Evolutionary conservation across 2,113 vertebrate species (phyloP), one percentile per base, ranked within the genome.

Genomic region (Myxocyprinus asiaticus): DNA sequence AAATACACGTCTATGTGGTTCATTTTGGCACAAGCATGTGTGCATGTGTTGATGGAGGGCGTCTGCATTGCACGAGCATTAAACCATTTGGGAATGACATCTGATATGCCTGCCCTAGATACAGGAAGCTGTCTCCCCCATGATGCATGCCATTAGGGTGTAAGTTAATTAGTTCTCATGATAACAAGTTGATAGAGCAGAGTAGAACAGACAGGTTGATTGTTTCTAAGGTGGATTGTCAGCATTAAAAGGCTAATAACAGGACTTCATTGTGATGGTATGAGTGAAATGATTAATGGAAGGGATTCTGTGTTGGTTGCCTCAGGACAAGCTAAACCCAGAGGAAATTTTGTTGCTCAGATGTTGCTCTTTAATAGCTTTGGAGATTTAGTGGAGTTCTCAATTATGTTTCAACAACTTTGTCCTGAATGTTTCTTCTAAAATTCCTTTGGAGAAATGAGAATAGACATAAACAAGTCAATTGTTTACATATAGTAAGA

Each of bases 81-180:
- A 45, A 69, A 17, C 58, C 66, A 33, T 17, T 85, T 81, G 85
- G 59, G 78, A 84, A 43, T 86, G 90, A 88, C 83, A 91, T 85
- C 82, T 81, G 85, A 91, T 89, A 88, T 48, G 66, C 67, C 70
- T 63, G 89, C 83, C 78, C 82, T 76, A 45, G 85, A 87, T 85
- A 86, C 87, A 91, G 87, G 88, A 92, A 91, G 81, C 72, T 56
- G 14, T 43, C 61, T 73, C 50, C 53, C 75, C 66, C 55, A 4
- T 22, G 33, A 59, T 61, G 33, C 75, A 14, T 66, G 22, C 44
- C 43, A 47, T 83, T 81, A 61, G n/a, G 14, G 42, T 43, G n/a
- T 55, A 69, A 12, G 14, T 50, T 65, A 6, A 14, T 51, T 66
- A 70, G 43, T 22, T 12, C 72, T 55, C 61, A 73, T 47, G 76